Base-by-base conservation (phyloP, 2,797 vertebrate genomes). In the Tenualosa thibaudeaui region DNA sequence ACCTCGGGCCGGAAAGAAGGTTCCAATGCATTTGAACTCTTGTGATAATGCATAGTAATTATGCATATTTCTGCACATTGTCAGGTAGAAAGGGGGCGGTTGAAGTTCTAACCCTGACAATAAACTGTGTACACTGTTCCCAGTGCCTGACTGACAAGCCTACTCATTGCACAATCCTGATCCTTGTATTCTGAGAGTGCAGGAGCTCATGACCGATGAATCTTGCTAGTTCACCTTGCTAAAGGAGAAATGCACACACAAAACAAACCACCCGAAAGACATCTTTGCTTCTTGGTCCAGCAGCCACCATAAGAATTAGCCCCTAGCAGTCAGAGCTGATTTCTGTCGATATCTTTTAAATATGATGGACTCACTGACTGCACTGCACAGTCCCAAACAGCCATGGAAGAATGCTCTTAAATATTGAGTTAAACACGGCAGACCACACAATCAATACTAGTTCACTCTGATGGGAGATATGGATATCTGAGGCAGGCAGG, bases 321-420 rank as follows among this genome's bases (percentile, higher is more conserved):
- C 85, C 71, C n/a, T 31, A 71, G 65, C 65, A 31, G 46, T 82
- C 82, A 78, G 81, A 85, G 65, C 15, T 71, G 88, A 88, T 90
- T 88, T 83, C 68, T 54, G 86, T 82, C 88, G 82, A 86, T 85
- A 87, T 84, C 81, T 54, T 83, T 88, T 90, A 90, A 84, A 50
- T 83, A 86, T 87, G 81, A 88, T 83, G 82, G 84, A 89, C 56
- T 84, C 82, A 81, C 89, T 84, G 37, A 4, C 37, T 40, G 81
- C 19, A 54, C 54, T 51, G 19, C 5, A 4, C 40, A 62, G 84
- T 37, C 50, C 24, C 46, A 81, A 81, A 37, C 65, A 53, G 68
- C 53, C 84, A 19, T 31, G 49, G 71, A 82, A 54, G 53, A 87
- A 81, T 40, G 68, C n/a, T 81, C 68, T 87, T 84, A 83, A 85